A percentile compares a stretch with the other conserved stretches of the same genome.
Evolutionary conservation across 2,888 invertebrate species (phyloP).

Genomic region (Lagria hirta): DNA sequence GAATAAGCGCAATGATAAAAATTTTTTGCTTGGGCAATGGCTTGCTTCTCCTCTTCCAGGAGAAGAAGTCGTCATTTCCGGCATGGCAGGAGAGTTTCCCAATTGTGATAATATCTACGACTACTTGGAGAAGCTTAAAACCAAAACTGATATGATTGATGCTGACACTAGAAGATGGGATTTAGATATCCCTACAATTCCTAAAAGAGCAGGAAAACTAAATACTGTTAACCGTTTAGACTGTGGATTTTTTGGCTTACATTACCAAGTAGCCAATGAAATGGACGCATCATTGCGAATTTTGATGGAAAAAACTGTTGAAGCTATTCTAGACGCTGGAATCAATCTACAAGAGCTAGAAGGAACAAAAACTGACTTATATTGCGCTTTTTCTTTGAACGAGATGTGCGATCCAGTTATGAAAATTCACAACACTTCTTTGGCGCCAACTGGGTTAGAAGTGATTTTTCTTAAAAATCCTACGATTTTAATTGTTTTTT

Average conservation of each 20-base stretch:
- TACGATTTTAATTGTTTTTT: too few species aligned
- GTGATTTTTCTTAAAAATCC: too few species aligned
- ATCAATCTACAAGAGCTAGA: conserved; percentile 69
- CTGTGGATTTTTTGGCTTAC: conserved; percentile 60
- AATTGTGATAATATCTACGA: conserved; percentile 73
- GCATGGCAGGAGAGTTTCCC: conserved; percentile 71
- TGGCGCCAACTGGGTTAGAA: too few species aligned
- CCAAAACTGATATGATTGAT: conserved; percentile 81
- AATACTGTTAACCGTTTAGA: conserved; percentile 58
- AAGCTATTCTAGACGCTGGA: conserved; percentile 65
- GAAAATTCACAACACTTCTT: too few species aligned
- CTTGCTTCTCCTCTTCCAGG: conserved; percentile 61
- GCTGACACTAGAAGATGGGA: conserved; percentile 78
- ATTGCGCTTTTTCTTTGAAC: conserved; percentile 73
- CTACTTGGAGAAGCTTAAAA: conserved; percentile 69
- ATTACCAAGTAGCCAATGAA: conserved; percentile 65
- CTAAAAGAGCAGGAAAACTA: conserved; percentile 68
- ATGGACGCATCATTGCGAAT: conserved; percentile 62
- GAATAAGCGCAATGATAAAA: too few species aligned
- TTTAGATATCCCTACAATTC: conserved; percentile 61
- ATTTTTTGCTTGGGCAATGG: conserved; percentile 31
- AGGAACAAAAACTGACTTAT: conserved; percentile 77
- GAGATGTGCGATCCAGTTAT: conserved; percentile 68
- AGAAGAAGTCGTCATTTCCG: conserved; percentile 66
- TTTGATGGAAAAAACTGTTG: conserved; percentile 62